Conservation (phyloP, 2,888 invertebrate species). For the Lasioglossum pauxillum region DNA sequence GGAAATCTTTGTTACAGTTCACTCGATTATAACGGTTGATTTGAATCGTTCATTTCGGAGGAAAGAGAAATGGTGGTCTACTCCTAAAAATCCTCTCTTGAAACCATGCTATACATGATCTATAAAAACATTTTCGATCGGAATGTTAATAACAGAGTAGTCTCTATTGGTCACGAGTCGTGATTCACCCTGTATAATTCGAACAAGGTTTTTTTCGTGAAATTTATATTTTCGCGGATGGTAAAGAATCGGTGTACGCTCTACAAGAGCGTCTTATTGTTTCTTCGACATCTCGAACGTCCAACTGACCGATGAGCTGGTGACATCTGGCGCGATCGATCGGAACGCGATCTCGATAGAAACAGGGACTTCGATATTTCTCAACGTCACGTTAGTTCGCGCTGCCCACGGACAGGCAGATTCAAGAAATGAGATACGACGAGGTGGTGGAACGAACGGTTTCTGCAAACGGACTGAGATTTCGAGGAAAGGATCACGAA, state of each 20-base stretch:
- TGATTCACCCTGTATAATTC: background rate
- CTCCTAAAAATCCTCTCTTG: background rate
- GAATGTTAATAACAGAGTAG: no score
- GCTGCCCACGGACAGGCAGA: conserved; percentile 69
- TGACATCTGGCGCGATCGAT: conserved; percentile 55
- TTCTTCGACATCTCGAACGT: background rate
- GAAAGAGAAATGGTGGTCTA: background rate
- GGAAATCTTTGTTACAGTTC: no score
- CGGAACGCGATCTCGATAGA: conserved; percentile 57
- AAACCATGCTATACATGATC: no score
- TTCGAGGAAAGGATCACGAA: conserved; percentile 51
- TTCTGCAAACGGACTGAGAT: conserved; percentile 61
- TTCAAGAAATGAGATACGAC: conserved; percentile 76
- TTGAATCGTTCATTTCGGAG: no score
- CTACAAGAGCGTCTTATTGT: background rate
- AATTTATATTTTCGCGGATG: background rate
- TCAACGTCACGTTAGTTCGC: conserved; percentile 67
- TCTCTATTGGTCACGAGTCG: no score
- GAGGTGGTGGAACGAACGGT: conserved; percentile 69
- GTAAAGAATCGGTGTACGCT: no score
- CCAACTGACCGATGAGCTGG: conserved; percentile 40
- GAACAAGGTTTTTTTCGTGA: background rate
- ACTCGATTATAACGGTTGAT: no score
- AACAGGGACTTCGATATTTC: conserved; percentile 67
- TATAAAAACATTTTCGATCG: no score